These are phyloP conservation scores for Casuarius casuarius DNA, from an alignment of 2,113 vertebrate species.

Conservation along the genomic window DNA sequence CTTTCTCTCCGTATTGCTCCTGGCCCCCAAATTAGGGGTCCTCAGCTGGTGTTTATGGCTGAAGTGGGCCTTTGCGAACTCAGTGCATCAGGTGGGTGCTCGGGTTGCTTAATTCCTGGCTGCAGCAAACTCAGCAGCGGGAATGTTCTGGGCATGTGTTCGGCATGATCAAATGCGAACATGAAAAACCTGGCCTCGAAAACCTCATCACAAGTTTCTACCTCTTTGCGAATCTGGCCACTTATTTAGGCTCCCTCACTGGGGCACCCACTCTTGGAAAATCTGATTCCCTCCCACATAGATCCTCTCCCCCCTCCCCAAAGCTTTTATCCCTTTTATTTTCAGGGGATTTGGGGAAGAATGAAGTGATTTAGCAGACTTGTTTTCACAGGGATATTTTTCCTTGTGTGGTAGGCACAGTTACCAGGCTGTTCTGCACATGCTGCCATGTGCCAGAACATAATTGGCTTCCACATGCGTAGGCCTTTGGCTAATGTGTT, in stretches of 20 bases:
- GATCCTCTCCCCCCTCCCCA: neutral
- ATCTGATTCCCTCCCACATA: neutral
- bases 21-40: neutral
- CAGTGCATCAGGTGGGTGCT: neutral
- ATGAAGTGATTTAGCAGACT: slow-evolving; percentile 41
- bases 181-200: neutral
- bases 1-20: neutral
- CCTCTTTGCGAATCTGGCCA: neutral
- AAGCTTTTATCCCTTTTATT: slow-evolving; percentile 19
- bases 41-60: neutral
- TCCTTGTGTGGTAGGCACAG: slow-evolving; percentile 49
- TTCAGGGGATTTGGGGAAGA: slow-evolving; percentile 32
- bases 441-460: slow-evolving; percentile 20
- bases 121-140: neutral
- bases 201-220: neutral
- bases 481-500: slow-evolving; percentile 64
- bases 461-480: slow-evolving; percentile 59
- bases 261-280: slow-evolving; percentile 12
- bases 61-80: neutral
- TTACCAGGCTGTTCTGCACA: slow-evolving; percentile 46
- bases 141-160: neutral
- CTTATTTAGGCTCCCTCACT: neutral
- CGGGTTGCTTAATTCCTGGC: neutral
- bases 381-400: slow-evolving; percentile 65
- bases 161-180: neutral